A percentile compares a stretch with the other conserved stretches of the same genome.
Evolutionary conservation across 2,888 invertebrate genomes (phyloP).

Genomic region (Antitype chi): DNA sequence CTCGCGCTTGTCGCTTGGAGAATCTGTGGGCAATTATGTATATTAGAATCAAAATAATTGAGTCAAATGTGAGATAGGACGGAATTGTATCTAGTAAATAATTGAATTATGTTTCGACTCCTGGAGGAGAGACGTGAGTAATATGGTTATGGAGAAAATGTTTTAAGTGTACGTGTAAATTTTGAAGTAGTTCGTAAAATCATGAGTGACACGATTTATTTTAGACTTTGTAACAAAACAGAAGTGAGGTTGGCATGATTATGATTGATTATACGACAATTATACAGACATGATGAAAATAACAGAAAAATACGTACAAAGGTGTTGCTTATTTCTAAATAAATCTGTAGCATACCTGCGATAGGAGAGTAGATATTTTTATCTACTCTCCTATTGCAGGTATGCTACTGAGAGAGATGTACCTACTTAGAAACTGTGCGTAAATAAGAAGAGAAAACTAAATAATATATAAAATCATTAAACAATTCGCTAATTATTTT

Average conservation of each 20-base stretch:
- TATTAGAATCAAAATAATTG: conserved; percentile 10
- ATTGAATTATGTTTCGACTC: not conserved
- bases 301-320: not conserved
- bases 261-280: not conserved
- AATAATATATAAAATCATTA: not conserved
- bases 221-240: not conserved
- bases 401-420: no score
- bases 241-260: not conserved
- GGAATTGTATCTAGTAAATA: not conserved
- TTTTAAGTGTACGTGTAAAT: not conserved
- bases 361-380: not conserved
- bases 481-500: not conserved
- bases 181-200: not conserved
- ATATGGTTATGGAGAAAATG: not conserved
- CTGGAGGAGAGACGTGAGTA: not conserved
- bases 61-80: not conserved
- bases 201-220: not conserved
- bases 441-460: not conserved
- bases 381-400: no score
- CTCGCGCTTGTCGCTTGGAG: conserved; percentile 96
- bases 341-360: not conserved
- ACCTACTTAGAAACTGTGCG: no score
- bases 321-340: not conserved
- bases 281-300: not conserved
- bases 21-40: conserved; percentile 88